phyloP scores from a whole-genome alignment of 1,140 invertebrate genomes.

The Trichonephila inaurata region DNA sequence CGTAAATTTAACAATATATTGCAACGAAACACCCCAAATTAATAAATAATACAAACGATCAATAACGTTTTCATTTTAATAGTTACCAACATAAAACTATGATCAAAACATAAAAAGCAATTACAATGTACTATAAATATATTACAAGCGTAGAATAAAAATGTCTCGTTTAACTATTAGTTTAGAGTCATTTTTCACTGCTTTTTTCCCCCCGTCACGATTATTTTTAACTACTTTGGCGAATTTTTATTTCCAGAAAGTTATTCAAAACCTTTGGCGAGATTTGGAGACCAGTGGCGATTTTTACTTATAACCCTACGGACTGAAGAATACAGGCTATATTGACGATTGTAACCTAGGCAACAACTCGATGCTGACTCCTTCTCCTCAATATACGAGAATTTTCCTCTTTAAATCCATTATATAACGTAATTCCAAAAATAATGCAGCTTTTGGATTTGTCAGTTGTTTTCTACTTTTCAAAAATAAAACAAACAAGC shows the following conservation, averaged over 20 bases:
- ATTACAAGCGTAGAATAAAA: no score
- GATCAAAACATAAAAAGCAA: no score
- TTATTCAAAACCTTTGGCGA: slow-evolving; percentile 30
- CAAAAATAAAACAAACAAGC: not conserved
- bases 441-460: not conserved
- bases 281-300: slow-evolving; percentile 32
- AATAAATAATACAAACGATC: no score
- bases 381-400: slow-evolving; percentile 40
- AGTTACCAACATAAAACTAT: no score
- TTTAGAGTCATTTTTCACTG: not conserved
- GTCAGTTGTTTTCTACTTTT: not conserved
- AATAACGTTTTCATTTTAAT: no score
- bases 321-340: slow-evolving; percentile 50
- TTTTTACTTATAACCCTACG: slow-evolving; percentile 40
- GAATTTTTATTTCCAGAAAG: not conserved
- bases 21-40: no score
- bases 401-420: slow-evolving; percentile 50
- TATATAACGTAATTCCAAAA: slow-evolving; percentile 34
- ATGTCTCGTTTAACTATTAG: no score
- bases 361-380: slow-evolving; percentile 46
- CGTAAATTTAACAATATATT: no score
- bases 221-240: not conserved
- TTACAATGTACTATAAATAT: no score
- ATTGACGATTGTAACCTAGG: slow-evolving; percentile 66
- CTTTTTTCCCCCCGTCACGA: not conserved